A percentile compares a stretch with the other conserved stretches of the same genome.
Conservation (phyloP, 2,797 vertebrate species). For the Microhierax caerulescens region DNA sequence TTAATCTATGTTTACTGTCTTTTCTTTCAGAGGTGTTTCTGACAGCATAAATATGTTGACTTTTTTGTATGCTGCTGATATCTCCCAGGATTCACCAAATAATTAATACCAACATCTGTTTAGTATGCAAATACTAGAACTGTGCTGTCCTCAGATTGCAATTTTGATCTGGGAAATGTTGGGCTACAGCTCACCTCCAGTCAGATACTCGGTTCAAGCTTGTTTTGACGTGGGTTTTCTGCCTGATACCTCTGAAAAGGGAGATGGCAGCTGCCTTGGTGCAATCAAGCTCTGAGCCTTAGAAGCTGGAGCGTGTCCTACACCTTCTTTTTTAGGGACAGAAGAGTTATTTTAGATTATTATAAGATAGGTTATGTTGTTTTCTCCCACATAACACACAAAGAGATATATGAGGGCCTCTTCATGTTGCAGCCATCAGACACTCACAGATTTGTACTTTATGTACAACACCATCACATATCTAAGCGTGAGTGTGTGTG, state of each 20-base stretch:
- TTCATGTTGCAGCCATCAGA: not conserved
- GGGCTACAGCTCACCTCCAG: not conserved
- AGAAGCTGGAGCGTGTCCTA: not conserved
- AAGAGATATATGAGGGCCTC: not conserved
- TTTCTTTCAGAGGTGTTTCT: not conserved
- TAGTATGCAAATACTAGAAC: constrained; percentile 5
- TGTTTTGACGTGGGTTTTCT: not conserved
- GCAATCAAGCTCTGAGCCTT: not conserved
- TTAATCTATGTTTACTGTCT: not conserved
- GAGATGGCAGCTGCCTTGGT: not conserved
- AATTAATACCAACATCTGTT: constrained; percentile 40
- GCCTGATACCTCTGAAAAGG: not conserved
- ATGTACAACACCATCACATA: not conserved
- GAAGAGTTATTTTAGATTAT: not conserved
- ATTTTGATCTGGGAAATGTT: not conserved
- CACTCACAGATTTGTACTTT: not conserved
- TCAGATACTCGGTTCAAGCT: not conserved
- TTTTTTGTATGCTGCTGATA: not conserved
- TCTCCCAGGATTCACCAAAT: constrained; percentile 3
- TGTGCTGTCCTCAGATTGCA: not conserved
- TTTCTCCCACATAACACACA: not conserved
- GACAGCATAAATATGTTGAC: not conserved
- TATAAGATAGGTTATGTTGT: not conserved
- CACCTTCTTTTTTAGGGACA: not conserved
- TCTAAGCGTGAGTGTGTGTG: not conserved